Conservation (phyloP, 2,888 invertebrate genomes). For the Platerodrilus igneus region DNA sequence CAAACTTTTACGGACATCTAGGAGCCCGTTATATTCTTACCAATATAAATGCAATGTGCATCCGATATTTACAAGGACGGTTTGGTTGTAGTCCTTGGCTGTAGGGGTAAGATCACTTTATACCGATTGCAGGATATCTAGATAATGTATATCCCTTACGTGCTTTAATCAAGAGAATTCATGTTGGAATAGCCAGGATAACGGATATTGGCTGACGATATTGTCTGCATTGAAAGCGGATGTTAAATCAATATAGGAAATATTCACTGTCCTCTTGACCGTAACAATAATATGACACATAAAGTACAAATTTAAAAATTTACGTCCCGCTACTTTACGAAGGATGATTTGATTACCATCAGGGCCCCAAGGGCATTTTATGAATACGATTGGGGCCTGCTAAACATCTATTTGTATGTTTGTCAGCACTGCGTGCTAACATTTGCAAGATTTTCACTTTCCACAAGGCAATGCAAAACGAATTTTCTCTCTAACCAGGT, state of each 20-base stretch:
- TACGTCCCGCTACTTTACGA: constrained; percentile 6
- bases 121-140: constrained; percentile 33
- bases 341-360: constrained; percentile 8
- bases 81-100: constrained; percentile 12
- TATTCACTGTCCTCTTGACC: constrained; percentile 12
- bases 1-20: constrained; percentile 10
- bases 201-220: constrained; percentile 41
- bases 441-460: too few relatives aligned
- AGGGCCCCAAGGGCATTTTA: too few relatives aligned
- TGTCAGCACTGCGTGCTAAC: too few relatives aligned
- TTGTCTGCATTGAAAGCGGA: constrained; percentile 36
- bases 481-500: too few relatives aligned
- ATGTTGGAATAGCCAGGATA: constrained; percentile 28
- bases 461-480: too few relatives aligned
- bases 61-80: constrained; percentile 18
- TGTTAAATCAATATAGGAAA: constrained; percentile 36
- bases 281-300: constrained; percentile 9
- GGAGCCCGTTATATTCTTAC: constrained; percentile 9
- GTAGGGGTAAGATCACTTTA: constrained; percentile 31
- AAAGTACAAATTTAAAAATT: constrained; percentile 9
- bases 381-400: too few relatives aligned
- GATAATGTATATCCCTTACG: constrained; percentile 42
- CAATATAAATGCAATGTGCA: constrained; percentile 23
- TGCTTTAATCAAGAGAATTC: constrained; percentile 43
- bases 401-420: too few relatives aligned